Conservation (phyloP, 37 sponge, comb jelly and placozoan genomes). For the Chondrosia reniformis region DNA sequence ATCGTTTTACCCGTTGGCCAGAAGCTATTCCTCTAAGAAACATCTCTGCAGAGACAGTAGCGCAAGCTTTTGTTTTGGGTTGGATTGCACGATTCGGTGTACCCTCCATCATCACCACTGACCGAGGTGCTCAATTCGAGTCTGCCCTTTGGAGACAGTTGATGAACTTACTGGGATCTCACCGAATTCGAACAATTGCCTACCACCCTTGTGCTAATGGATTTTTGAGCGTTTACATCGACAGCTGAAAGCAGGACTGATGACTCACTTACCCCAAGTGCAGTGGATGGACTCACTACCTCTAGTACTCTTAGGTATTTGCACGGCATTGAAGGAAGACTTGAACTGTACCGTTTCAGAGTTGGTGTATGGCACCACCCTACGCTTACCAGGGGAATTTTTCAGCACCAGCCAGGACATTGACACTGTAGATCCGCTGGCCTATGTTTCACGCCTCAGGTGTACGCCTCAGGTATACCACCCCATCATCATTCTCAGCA, state of each 20-base stretch:
- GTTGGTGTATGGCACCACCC: constrained; percentile 18
- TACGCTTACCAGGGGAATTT: constrained; percentile 11
- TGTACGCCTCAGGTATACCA: not conserved
- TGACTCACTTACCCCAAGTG: not conserved
- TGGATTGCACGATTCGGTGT: constrained; percentile 61
- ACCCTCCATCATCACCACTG: constrained; percentile 51
- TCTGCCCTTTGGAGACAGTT: constrained; percentile 33
- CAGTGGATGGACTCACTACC: constrained; percentile 27
- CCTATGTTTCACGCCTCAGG: constrained; percentile 18
- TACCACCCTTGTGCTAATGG: constrained; percentile 52
- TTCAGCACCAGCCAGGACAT: not conserved
- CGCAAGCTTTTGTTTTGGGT: constrained; percentile 35
- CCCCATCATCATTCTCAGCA: not conserved
- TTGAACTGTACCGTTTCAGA: constrained; percentile 17
- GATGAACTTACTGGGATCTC: constrained; percentile 14
- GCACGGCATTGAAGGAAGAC: constrained; percentile 8
- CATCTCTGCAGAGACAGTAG: constrained; percentile 31
- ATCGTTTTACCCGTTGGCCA: constrained; percentile 43
- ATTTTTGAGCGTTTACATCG: constrained; percentile 24
- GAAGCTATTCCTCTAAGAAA: constrained; percentile 32
- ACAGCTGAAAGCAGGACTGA: constrained; percentile 26
- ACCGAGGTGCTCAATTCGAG: constrained; percentile 60
- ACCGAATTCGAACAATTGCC: constrained; percentile 22
- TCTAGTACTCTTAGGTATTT: constrained; percentile 18
- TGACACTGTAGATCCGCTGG: constrained; percentile 12